phyloP scores from a whole-genome alignment of 23 tunicate species.

The Phallusia fumigata region DNA sequence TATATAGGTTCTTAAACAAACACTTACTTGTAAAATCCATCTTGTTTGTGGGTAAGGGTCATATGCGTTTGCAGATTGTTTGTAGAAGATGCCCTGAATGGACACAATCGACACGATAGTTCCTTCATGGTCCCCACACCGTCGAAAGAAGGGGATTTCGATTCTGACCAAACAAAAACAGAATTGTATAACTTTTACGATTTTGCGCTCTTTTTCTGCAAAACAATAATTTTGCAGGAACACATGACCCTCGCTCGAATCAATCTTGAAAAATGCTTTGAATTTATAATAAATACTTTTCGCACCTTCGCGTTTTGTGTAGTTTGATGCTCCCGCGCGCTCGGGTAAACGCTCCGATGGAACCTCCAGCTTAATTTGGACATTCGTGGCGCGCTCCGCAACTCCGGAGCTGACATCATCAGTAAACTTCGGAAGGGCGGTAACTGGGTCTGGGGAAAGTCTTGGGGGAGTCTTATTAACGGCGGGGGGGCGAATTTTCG shows the following conservation, averaged over 20 bases:
- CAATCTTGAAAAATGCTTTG: no score
- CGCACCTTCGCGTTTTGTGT: neutral
- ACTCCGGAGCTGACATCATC: neutral
- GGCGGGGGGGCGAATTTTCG: neutral
- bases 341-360: neutral
- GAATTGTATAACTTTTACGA: neutral
- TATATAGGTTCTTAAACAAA: neutral
- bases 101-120: constrained; percentile 64
- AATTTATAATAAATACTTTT: no score
- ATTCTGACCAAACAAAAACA: neutral
- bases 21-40: constrained; percentile 83
- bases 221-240: no score
- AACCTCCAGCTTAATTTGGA: neutral
- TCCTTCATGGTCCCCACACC: constrained; percentile 17
- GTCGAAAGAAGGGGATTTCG: neutral
- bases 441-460: neutral
- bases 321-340: neutral
- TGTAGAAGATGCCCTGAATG: constrained; percentile 25
- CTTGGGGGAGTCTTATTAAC: neutral
- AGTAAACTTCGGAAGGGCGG: neutral
- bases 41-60: constrained; percentile 64
- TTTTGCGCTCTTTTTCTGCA: no score
- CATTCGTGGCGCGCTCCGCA: neutral
- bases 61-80: constrained; percentile 59
- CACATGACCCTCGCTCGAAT: no score